Evolutionary conservation across 2,797 vertebrate species (phyloP).

Genomic region (Eidolon dupreanum): DNA sequence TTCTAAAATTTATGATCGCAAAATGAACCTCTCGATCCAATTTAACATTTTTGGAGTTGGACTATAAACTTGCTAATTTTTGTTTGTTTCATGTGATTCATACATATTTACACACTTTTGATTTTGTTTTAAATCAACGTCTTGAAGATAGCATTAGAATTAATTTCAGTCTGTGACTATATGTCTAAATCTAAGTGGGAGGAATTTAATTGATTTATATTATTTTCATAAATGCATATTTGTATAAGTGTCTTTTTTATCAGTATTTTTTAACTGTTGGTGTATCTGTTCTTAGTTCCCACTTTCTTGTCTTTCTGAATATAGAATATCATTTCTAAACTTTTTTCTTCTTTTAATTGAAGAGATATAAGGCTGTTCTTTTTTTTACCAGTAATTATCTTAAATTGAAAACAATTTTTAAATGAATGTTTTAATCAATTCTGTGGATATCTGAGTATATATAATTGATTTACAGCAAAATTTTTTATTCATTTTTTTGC

Average conservation of each 20-base stretch:
- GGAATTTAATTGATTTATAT: not conserved
- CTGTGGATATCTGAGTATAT: not conserved
- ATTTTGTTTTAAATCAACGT: not conserved
- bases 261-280: not conserved
- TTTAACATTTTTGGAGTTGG: not conserved
- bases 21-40: not conserved
- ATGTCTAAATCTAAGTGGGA: not conserved
- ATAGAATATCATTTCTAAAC: not conserved
- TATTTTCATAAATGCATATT: not conserved
- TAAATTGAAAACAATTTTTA: not conserved
- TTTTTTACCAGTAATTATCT: not conserved
- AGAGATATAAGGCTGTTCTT: not conserved
- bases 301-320: not conserved
- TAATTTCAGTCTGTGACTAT: not conserved
- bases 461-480: not conserved
- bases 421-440: constrained; percentile 14
- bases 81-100: not conserved
- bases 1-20: not conserved
- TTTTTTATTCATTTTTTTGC: not conserved
- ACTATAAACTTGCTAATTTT: not conserved
- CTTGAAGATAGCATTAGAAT: not conserved
- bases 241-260: not conserved
- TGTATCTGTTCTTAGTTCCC: not conserved
- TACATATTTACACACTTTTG: not conserved
- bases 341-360: not conserved